Evolutionary conservation across 2,113 vertebrate genomes (phyloP).

Genomic region (Cynoglossus semilaevis): DNA sequence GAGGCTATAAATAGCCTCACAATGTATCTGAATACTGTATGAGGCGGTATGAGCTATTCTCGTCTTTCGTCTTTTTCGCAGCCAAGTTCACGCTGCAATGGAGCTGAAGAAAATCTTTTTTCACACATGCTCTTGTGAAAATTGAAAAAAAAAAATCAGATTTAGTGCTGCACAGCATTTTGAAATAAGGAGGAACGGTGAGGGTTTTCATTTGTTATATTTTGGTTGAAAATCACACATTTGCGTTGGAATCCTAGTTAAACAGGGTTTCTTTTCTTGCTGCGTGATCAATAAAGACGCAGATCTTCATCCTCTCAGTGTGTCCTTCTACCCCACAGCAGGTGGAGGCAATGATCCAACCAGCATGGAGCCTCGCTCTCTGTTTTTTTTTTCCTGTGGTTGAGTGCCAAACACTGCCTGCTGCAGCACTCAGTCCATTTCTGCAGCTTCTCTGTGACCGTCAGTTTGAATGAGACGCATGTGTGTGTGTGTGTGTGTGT

Average conservation of each 20-base stretch:
- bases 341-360: slow-evolving; percentile 32
- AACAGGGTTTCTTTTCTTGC: slow-evolving; percentile 33
- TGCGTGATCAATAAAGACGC: slow-evolving; percentile 45
- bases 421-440: slow-evolving; percentile 19
- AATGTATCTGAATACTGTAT: slow-evolving; percentile 64
- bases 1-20: slow-evolving; percentile 52
- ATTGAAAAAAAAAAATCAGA: slow-evolving; percentile 1
- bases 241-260: slow-evolving; percentile 4
- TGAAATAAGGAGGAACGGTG: too few relatives aligned
- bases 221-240: slow-evolving; percentile 1
- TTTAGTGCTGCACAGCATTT: too few relatives aligned
- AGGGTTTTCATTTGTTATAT: not conserved
- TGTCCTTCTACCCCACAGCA: slow-evolving; percentile 35
- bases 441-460: slow-evolving; percentile 5
- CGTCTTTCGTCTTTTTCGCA: slow-evolving; percentile 28
- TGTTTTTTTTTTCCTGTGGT: slow-evolving; percentile 25
- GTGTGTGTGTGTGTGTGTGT: too few relatives aligned
- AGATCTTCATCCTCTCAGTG: slow-evolving; percentile 40
- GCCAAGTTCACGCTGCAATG: slow-evolving; percentile 38
- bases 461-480: too few relatives aligned
- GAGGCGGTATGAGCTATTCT: slow-evolving; percentile 62
- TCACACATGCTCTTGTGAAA: slow-evolving; percentile 19
- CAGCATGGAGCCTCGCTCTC: slow-evolving; percentile 30
- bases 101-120: slow-evolving; percentile 36
- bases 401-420: slow-evolving; percentile 26